phyloP scores from a whole-genome alignment of 2,888 invertebrate genomes.

The Ommatoiulus sabulosus region DNA sequence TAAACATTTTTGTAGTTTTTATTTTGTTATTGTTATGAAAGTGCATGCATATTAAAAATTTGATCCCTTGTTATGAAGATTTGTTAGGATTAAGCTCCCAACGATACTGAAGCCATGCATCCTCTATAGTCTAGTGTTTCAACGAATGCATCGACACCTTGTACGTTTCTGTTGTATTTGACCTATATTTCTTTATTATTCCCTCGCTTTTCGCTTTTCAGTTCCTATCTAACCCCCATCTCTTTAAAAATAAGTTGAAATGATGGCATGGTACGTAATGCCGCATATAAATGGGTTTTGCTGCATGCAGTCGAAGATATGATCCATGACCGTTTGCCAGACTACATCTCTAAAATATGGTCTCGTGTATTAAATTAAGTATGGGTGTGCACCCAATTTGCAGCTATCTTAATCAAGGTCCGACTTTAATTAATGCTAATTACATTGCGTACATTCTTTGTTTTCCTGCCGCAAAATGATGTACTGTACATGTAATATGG shows the following conservation, averaged over 20 bases:
- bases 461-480: background rate
- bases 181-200: background rate
- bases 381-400: background rate
- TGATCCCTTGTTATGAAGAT: too few species aligned
- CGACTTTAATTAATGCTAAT: conserved; percentile 1
- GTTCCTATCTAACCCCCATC: background rate
- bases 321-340: conserved; percentile 39
- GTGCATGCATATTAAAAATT: too few species aligned
- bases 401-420: background rate
- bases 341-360: background rate
- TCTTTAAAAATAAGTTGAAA: background rate
- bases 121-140: too few species aligned
- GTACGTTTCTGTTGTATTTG: background rate
- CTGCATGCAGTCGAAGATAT: background rate
- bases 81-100: too few species aligned
- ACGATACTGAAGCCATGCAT: too few species aligned
- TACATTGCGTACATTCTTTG: conserved; percentile 7
- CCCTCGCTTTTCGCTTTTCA: too few species aligned
- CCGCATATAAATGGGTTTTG: background rate
- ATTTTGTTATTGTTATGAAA: too few species aligned
- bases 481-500: too few species aligned
- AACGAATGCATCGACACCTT: too few species aligned
- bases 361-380: background rate
- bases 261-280: background rate
- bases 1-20: too few species aligned